Percentiles rank a stretch among this genome's conserved stretches.
Conservation (phyloP, 2,113 vertebrate genomes). For the Cervus canadensis region DNA sequence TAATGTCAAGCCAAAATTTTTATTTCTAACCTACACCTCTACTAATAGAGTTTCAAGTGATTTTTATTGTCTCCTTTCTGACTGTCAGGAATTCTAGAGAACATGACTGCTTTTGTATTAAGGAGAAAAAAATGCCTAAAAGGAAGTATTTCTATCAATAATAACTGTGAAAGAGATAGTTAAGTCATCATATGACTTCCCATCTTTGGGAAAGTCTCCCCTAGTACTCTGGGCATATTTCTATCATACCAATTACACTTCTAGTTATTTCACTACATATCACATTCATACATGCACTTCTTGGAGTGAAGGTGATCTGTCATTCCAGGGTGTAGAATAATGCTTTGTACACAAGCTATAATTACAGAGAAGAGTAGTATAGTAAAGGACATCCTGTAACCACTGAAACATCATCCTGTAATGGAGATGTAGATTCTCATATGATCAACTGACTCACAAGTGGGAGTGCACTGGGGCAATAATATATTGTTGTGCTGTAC, state of each 20-base stretch:
- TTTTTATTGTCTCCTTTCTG: neutral
- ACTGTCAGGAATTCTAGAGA: neutral
- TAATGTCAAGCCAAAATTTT: neutral
- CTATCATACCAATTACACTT: neutral
- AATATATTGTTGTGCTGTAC: neutral
- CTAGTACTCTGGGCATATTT: neutral
- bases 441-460: neutral
- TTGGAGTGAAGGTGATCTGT: neutral
- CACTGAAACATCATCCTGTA: neutral
- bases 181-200: neutral
- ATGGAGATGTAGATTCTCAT: neutral
- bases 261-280: neutral
- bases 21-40: neutral
- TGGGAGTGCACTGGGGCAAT: neutral
- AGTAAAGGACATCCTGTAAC: neutral
- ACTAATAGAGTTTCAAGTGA: neutral
- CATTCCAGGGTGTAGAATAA: neutral
- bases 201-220: neutral
- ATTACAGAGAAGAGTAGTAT: neutral
- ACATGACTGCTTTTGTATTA: neutral
- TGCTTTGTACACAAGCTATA: neutral
- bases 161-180: neutral
- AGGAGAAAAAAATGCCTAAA: neutral
- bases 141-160: neutral
- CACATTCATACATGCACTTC: neutral